Conservation (phyloP, 2,888 invertebrate species). For the Idaea biselata region DNA sequence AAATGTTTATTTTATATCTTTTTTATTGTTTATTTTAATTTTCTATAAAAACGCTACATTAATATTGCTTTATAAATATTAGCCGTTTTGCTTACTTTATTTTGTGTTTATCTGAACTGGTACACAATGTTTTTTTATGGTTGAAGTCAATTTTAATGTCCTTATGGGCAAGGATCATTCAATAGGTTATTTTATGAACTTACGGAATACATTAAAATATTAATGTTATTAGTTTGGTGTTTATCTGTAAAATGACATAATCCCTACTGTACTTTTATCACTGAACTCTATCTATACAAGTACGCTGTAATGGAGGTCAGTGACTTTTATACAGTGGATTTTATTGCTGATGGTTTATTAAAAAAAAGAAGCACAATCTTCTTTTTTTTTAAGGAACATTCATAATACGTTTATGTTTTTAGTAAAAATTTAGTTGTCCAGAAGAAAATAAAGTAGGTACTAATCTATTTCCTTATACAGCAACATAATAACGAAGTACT, state of each 20-base stretch:
- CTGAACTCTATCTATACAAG: too few species aligned
- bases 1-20: neutral
- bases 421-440: neutral
- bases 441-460: neutral
- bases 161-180: too few species aligned
- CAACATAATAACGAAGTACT: neutral
- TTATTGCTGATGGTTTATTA: neutral
- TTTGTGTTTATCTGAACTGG: neutral
- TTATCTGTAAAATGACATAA: neutral
- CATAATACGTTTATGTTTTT: neutral
- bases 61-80: neutral
- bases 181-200: neutral
- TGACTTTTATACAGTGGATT: neutral
- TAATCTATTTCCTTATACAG: neutral
- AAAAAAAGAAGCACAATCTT: neutral
- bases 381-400: neutral
- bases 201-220: neutral
- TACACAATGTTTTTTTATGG: neutral
- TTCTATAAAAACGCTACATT: neutral
- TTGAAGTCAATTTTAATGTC: neutral
- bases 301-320: too few species aligned
- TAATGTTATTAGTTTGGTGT: neutral
- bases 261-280: too few species aligned
- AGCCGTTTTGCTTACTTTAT: neutral
- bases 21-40: neutral